A percentile compares a stretch with the other conserved stretches of the same genome.
Evolutionary conservation across 2,888 invertebrate species (phyloP).

Genomic region (Ecliptopera silaceata): DNA sequence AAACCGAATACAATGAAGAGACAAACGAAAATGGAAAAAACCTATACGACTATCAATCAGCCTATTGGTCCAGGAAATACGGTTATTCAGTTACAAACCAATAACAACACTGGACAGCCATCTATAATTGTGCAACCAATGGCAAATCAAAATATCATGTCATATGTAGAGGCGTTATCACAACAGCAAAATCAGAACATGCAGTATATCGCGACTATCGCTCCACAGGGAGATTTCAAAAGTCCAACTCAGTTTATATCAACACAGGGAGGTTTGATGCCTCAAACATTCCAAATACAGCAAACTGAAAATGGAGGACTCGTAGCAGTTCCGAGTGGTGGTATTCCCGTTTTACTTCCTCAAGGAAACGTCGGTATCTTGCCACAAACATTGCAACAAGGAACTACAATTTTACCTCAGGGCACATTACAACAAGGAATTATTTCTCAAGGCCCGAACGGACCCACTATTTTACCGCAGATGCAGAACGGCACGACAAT

Average conservation of each 20-base stretch:
- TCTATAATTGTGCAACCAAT: conserved; percentile 88
- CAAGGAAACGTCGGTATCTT: conserved; percentile 81
- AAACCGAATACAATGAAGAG: conserved; percentile 76
- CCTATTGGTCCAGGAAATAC: conserved; percentile 76
- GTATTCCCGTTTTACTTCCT: conserved; percentile 80
- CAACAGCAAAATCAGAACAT: conserved; percentile 88
- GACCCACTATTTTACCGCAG: conserved; percentile 84
- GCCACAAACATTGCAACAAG: conserved; percentile 79
- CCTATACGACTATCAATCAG: conserved; percentile 75
- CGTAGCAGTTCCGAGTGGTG: conserved; percentile 83
- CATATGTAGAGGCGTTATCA: conserved; percentile 87
- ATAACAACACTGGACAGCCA: conserved; percentile 82
- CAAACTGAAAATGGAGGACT: conserved; percentile 84
- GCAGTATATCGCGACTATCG: conserved; percentile 89
- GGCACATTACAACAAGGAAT: conserved; percentile 81
- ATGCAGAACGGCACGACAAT: conserved; percentile 84
- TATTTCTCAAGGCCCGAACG: conserved; percentile 80
- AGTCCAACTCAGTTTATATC: conserved; percentile 80
- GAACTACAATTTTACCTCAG: conserved; percentile 83
- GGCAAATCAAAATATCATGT: conserved; percentile 83
- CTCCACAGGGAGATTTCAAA: conserved; percentile 84
- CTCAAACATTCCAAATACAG: conserved; percentile 84
- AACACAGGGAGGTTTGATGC: conserved; percentile 77
- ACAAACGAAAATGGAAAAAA: conserved; percentile 77
- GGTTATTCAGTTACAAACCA: conserved; percentile 83